phyloP scores from a whole-genome alignment of 2,113 vertebrate genomes.

The Struthidea cinerea region DNA sequence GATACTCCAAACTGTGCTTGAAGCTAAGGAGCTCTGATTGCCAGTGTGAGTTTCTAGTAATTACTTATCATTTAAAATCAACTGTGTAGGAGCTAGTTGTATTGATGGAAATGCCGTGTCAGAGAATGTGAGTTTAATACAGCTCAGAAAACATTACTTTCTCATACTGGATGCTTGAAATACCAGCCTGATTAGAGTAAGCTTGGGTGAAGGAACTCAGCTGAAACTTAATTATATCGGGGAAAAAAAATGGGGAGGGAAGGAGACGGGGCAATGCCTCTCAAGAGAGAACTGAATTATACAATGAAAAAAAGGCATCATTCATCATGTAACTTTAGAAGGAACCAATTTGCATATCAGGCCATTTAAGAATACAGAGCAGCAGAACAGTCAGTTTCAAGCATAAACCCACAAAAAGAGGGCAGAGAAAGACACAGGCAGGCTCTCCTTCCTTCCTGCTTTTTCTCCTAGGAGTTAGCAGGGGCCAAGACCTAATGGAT shows the following conservation, averaged over 20 bases:
- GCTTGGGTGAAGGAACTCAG: not conserved
- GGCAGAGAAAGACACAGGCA: not conserved
- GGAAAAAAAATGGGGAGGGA: fast-evolving
- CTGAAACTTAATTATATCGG: not conserved
- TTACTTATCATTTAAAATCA: not conserved
- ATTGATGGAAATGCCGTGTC: not conserved
- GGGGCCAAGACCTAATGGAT: slow-evolving; percentile 19
- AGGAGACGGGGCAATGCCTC: no score
- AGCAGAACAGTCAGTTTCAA: not conserved
- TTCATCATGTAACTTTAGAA: not conserved
- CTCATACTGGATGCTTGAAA: not conserved
- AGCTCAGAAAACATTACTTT: not conserved
- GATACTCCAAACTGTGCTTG: not conserved
- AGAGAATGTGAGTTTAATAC: not conserved
- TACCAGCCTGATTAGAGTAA: not conserved
- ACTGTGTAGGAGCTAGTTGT: not conserved
- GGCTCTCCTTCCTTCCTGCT: not conserved
- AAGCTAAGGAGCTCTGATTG: not conserved
- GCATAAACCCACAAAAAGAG: not conserved
- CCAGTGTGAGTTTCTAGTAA: not conserved
- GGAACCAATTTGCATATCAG: not conserved
- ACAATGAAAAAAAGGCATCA: not conserved
- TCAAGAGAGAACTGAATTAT: not conserved
- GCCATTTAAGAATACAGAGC: not conserved
- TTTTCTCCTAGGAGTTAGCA: not conserved